Conservation (phyloP, 2,113 vertebrate species). For the Megaleporinus macrocephalus region DNA sequence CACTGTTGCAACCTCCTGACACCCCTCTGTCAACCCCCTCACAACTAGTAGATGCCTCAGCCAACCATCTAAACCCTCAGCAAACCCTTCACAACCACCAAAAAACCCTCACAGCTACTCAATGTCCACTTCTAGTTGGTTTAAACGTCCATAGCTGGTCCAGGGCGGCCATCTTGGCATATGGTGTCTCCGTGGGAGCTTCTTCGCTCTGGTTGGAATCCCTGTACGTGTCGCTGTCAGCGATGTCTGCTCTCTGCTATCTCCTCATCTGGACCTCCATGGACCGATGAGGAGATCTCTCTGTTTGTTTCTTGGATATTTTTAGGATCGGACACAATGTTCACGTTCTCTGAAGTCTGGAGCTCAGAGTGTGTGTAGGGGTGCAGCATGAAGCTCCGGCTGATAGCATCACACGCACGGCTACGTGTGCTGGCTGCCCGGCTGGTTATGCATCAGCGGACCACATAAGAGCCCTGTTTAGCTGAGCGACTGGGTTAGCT, state of each 20-base stretch:
- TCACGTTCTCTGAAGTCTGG: not conserved
- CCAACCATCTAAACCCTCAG: too few species aligned
- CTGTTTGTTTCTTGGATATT: slow-evolving; percentile 50
- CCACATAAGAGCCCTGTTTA: slow-evolving; percentile 36
- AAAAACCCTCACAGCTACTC: too few species aligned
- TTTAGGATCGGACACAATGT: slow-evolving; percentile 29
- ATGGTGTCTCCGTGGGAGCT: not conserved
- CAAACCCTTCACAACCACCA: too few species aligned
- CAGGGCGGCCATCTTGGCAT: slow-evolving; percentile 26
- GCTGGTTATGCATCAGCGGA: slow-evolving; percentile 42
- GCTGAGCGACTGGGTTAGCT: slow-evolving; percentile 26
- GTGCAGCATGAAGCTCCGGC: not conserved
- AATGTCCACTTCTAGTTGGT: too few species aligned
- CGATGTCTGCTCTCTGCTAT: slow-evolving; percentile 16
- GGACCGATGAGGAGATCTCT: not conserved
- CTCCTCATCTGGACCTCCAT: slow-evolving; percentile 31
- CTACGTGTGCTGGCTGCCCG: slow-evolving; percentile 37
- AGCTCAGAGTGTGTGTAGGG: not conserved
- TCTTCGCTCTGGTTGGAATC: not conserved
- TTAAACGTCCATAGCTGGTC: not conserved
- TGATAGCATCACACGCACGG: slow-evolving; percentile 40
- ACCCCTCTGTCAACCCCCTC: too few species aligned
- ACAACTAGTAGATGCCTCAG: too few species aligned
- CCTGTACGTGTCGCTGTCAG: not conserved
- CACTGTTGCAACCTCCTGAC: too few species aligned